Evolutionary conservation across 1,140 invertebrate genomes (phyloP).

Genomic region (Archivesica marissinica): DNA sequence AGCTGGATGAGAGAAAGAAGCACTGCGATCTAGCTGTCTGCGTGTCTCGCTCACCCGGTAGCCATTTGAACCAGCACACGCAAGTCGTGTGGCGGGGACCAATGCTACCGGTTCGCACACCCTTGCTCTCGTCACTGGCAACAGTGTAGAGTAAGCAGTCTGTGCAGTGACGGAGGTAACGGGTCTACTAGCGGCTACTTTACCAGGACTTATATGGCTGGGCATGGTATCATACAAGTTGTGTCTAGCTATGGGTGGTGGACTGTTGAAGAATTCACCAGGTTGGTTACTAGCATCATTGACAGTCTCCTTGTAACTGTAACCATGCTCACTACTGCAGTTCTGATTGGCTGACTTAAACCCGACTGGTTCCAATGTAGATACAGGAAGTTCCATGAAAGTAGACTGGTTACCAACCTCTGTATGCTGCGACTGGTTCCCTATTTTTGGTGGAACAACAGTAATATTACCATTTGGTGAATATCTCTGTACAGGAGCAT

Average conservation of each 20-base stretch:
- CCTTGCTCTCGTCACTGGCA: background rate
- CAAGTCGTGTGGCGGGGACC: background rate
- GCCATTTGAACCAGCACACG: background rate
- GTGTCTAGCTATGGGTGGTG: conserved; percentile 22
- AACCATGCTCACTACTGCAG: background rate
- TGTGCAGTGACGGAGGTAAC: background rate
- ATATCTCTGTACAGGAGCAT: background rate
- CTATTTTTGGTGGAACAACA: conserved; percentile 49
- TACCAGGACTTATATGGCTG: conserved; percentile 45
- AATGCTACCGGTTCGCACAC: conserved; percentile 5
- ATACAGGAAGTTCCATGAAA: conserved; percentile 11
- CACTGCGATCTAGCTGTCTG: conserved; percentile 51
- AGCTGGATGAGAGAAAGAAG: conserved; percentile 46
- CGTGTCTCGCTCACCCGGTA: conserved; percentile 6
- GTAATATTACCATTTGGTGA: conserved; percentile 16
- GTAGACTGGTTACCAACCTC: conserved; percentile 57
- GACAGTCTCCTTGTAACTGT: background rate
- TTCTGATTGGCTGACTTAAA: conserved; percentile 15
- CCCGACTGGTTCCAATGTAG: conserved; percentile 22
- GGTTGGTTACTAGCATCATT: background rate
- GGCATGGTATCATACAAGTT: background rate
- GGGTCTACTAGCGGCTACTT: background rate
- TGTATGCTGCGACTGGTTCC: conserved; percentile 60
- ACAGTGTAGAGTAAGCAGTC: conserved; percentile 27
- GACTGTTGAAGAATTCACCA: conserved; percentile 31